Percentiles rank a stretch among this genome's conserved stretches.
Evolutionary conservation across 1,140 invertebrate genomes (phyloP).

Genomic region (Drosophila sproati): DNA sequence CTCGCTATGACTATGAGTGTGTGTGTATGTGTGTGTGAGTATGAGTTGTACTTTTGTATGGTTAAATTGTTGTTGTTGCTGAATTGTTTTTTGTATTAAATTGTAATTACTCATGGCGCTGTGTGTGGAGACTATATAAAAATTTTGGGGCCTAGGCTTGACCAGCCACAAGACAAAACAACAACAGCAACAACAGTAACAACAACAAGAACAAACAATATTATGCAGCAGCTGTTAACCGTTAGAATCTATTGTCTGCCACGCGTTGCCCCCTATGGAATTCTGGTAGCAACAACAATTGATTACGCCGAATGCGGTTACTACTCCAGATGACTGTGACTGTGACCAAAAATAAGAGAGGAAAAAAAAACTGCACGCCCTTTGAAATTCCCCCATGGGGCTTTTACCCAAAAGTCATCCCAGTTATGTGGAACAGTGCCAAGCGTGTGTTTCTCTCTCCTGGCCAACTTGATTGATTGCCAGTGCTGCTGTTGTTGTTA

Average conservation of each 20-base stretch:
- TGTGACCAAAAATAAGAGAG: conserved; percentile 24
- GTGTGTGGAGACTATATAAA: not conserved
- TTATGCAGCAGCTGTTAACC: conserved; percentile 57
- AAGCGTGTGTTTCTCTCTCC: not conserved
- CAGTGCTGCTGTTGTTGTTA: conserved; percentile 8
- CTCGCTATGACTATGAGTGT: conserved; percentile 3
- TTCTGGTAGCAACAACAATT: conserved; percentile 68
- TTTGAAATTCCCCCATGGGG: conserved; percentile 69
- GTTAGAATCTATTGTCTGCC: conserved; percentile 58
- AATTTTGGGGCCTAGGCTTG: conserved; percentile 18
- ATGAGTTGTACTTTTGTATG: conserved; percentile 28
- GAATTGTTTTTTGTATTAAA: conserved; percentile 67
- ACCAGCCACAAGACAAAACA: conserved; percentile 28
- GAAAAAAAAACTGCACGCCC: conserved; percentile 34
- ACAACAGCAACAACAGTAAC: conserved; percentile 23
- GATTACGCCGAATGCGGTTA: conserved; percentile 81
- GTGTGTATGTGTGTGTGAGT: conserved; percentile 14
- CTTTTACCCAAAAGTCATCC: conserved; percentile 44
- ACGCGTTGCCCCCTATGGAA: conserved; percentile 61
- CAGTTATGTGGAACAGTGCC: conserved; percentile 55
- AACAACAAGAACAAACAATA: not conserved
- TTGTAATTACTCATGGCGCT: conserved; percentile 69
- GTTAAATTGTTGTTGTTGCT: conserved; percentile 32
- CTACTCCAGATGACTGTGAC: conserved; percentile 57
- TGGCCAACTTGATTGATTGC: conserved; percentile 66